Base-by-base conservation (phyloP, 2,888 invertebrate species). In the Acleris emargana region DNA sequence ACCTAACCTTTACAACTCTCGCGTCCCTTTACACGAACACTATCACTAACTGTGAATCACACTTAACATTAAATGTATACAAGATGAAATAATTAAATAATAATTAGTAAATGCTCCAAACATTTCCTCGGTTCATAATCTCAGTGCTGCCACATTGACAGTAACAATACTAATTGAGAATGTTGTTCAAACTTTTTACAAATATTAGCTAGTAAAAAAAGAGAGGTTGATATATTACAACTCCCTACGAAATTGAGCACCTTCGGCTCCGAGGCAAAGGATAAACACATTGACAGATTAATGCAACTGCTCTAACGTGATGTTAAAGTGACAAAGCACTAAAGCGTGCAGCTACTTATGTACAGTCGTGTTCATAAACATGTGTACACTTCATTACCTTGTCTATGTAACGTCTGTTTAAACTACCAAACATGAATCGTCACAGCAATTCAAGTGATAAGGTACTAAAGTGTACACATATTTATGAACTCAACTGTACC, bases 41-140 rank as follows among this genome's bases (percentile, higher is more conserved):
- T n/a, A 38, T 22, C 22, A 4, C 25, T 17, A 45, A 43, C 25
- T 17, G 16, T 43, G 45, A 22, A n/a, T 25, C 18, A n/a, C 55
- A 42, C 58, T 59, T 49, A 49, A 62, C 3, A 43, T n/a, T 22
- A 53, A 53, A 54, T 58, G 64, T 58, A 58, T 64, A 53, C 64
- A 60, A 25, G 52, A 18, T 49, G 25, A 17, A 45, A 17, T 18
- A 49, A 54, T 43, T 64, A 51, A 17, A 43, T 17, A 60, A 32
- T 32, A 32, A 32, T 32, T 32, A 20, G 55, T 53, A 64, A 59
- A 54, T 64, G 53, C 64, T 64, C 11, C 28, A 57, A 57, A 50
- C 20, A 52, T 42, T 43, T 25, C 16, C 22, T 25, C 32, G 38
- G 38, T 42, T 49, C 22, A 45, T 47, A 45, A 57, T 25, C 20